Percentiles rank a stretch among this genome's conserved stretches.
phyloP scores from a whole-genome alignment of 1,140 invertebrate species.

The Drosophila tristis region DNA sequence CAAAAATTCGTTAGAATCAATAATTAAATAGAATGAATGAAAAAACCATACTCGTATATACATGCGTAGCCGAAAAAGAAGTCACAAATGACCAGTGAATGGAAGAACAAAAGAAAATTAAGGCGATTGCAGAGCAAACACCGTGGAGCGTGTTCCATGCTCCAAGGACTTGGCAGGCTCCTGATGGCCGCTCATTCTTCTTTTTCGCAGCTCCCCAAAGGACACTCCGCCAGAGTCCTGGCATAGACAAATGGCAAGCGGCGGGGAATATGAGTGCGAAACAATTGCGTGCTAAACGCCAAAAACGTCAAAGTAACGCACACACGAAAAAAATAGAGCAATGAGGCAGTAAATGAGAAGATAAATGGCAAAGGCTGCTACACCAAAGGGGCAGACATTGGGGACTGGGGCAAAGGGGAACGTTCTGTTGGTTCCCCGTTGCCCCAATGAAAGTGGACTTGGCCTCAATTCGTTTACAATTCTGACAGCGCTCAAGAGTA shows the following conservation, averaged over 20 bases:
- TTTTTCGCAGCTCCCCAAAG: conserved; percentile 2
- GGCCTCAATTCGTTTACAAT: conserved; percentile 9
- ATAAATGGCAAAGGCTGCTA: conserved; percentile 60
- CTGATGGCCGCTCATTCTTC: neutral
- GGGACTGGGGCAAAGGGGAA: neutral
- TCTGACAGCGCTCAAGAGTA: conserved; percentile 9
- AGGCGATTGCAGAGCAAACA: conserved; percentile 54
- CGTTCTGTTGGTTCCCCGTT: no score
- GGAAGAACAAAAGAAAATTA: conserved; percentile 50
- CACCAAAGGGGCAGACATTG: conserved; percentile 5
- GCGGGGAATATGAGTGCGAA: conserved; percentile 67
- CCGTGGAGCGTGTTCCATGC: conserved; percentile 60
- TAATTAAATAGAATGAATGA: conserved; percentile 67
- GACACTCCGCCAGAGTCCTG: conserved; percentile 11
- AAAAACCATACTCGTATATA: conserved; percentile 18
- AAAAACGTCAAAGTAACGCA: conserved; percentile 72
- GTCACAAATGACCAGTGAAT: conserved; percentile 69
- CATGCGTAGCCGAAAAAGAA: conserved; percentile 33
- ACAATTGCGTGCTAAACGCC: conserved; percentile 81
- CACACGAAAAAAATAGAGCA: conserved; percentile 44
- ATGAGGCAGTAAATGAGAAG: conserved; percentile 67
- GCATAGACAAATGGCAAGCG: conserved; percentile 48
- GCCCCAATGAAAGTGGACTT: conserved; percentile 18
- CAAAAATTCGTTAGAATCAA: conserved; percentile 68
- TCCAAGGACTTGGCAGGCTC: conserved; percentile 37